Evolutionary conservation across 2,797 vertebrate genomes (phyloP), one percentile per base, ranked within the genome.

Genomic region (Anniella stebbinsi): DNA sequence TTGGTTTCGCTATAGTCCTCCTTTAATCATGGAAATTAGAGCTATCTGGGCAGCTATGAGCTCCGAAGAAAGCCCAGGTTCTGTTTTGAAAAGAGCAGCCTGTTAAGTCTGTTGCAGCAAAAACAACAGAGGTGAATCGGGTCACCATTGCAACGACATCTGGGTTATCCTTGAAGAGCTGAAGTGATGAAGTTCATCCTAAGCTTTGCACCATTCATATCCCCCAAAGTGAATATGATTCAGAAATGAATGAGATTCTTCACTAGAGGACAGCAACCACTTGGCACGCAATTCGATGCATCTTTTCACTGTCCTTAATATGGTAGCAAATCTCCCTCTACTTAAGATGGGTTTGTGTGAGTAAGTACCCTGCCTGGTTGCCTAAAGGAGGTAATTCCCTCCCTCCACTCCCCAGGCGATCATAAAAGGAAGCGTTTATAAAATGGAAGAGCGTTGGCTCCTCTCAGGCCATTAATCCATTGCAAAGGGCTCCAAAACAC

Each of bases 231-330:
- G 92, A 90, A 82, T 33, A 84, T 41, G 3, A 41, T 76, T 87
- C 23, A 18, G 38, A 91, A 82, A 91, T 91, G 73, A 88, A 81
- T 93, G 88, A 86, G 84, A 73, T 87, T 89, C 30, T 86, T 38
- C 93, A 33, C 93, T 80, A 87, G 92, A 89, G 92, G 91, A 87
- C 90, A 94, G 89, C 0, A 28, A 51, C 93, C 92, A 3, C 85
- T 90, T 83, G 90, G 93, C 92, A 41, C 86, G 93, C 89, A 91
- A 92, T 95, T 93, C 88, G 91, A 92, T 41, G 93, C 76, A 87
- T 4, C 90, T 87, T 92, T 94, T 93, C 86, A 73, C 69, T 83
- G n/a, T 92, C 80, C 0, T 54, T 89, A 88, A 82, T 72, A 33
- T 17, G 18, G 67, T n/a, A 73, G 48, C 85, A 86, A 76, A 63